Base-by-base conservation (phyloP, 2,888 invertebrate species). In the Idaea straminata region DNA sequence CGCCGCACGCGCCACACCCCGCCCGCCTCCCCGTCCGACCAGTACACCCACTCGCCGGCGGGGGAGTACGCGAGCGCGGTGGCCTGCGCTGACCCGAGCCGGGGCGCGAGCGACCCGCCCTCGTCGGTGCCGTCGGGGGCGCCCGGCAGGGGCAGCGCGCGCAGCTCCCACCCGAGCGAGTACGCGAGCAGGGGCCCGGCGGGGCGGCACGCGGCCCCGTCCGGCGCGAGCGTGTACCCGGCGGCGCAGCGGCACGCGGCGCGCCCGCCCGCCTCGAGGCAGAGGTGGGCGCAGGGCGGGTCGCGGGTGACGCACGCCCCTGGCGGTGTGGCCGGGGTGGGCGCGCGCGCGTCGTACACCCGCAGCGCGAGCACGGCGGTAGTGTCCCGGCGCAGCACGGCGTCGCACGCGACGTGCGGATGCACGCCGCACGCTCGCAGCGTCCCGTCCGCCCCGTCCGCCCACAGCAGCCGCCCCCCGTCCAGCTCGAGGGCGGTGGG, bases 11-110 rank as follows among this genome's bases (percentile, higher is more conserved):
- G 93, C 64, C 96, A 96, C 67, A 98, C 95, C 62, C 94, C 93
- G 61, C 96, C 96, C 69, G 95, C 95, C 80, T 97, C 97, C 74
- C 94, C 95, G 85, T 97, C 97, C 61, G 96, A 95, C 97, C 97
- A 98, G 88, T 96, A 97, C 62, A 98, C 88, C 80, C 94, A 95
- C 74, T 95, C 94, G 57, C 85, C 85, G 61, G 79, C 94, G 93
- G 80, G 61, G 73, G 1, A 73, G 74, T 86, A 88, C 69, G 81
- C 98, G 62, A 98, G 94, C 57, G 95, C 95, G 59, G 95, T 95
- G 1, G 97, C 97, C 88, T 95, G 94, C 15, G 95, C 95, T 64
- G 97, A 95, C 71, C 95, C 94, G 62, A 88, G 74, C 62, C 88
- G 88, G 72, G 91, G 87, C 81, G 89, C 77, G 72, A 79, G 76